Evolutionary conservation across 2,113 vertebrate genomes (phyloP).

Genomic region (Mus spicilegus): DNA sequence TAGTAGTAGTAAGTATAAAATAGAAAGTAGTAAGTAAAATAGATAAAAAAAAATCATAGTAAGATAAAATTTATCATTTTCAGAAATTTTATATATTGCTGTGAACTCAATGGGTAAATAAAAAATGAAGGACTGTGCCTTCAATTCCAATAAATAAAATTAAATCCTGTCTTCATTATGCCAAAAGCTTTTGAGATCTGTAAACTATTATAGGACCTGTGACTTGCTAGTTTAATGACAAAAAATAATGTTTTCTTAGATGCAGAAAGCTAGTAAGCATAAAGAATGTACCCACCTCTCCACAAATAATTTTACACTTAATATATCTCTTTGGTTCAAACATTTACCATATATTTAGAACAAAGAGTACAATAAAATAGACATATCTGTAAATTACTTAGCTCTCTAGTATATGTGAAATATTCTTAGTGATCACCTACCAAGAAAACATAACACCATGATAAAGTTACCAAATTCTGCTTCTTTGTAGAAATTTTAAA

Average conservation of each 20-base stretch:
- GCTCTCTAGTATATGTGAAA: neutral
- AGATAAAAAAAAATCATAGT: neutral
- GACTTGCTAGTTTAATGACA: neutral
- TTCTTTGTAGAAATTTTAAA: conserved; percentile 32
- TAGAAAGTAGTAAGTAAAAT: no score
- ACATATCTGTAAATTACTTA: neutral
- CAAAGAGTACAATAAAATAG: neutral
- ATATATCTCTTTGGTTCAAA: neutral
- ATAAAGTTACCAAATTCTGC: neutral
- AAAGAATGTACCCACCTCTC: neutral
- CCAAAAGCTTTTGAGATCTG: neutral
- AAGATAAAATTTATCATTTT: neutral
- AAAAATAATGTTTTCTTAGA: neutral
- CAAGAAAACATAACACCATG: neutral
- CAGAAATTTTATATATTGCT: neutral
- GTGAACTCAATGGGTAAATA: neutral
- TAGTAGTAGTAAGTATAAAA: neutral
- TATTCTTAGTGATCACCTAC: neutral
- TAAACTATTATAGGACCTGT: neutral
- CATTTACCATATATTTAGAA: neutral
- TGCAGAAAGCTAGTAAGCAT: neutral
- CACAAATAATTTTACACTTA: neutral
- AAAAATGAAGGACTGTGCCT: neutral
- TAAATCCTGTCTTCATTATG: neutral
- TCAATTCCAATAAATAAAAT: neutral